Evolutionary conservation across 2,113 vertebrate genomes (phyloP), one percentile per base, ranked within the genome.

Genomic region (Muscicapa adusta): DNA sequence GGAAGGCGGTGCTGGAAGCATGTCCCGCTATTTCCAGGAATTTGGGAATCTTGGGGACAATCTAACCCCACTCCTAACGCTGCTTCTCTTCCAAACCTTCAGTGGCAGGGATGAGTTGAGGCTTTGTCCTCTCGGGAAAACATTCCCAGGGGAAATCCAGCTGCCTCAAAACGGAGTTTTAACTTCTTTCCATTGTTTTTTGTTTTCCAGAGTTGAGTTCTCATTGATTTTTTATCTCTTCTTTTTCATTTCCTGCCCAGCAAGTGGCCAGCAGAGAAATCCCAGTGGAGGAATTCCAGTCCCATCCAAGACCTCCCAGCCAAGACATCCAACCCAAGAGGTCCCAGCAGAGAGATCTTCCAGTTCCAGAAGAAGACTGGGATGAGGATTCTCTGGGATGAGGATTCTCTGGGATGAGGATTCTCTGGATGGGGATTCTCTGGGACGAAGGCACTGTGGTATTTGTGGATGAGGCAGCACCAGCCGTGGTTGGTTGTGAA

Each of bases 381-480:
- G 31, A 17, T 0, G 5, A 61, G 36, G 47, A 68, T 47, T 57
- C 85, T 63, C 58, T 13, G 75, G 8, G 7, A 56, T 74, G 42
- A 28, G 43, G 43, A 45, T 45, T 10, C 43, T 45, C 43, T 45
- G 43, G 43, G 43, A 43, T 43, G 42, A 42, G 42, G 16, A 42
- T 42, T 17, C 42, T 63, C 54, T 13, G 45, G 45, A 43, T 43
- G 43, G 18, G 43, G 43, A 43, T 43, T 18, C 43, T 63, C 58
- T 14, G 76, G 7, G 8, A 56, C 71, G 47, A 24, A 54, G 73
- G 24, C 11, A 50, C 45, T 4, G 16, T 5, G 3, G 13, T 24
- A 25, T 29, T 38, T 33, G 51, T 1, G 2, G 66, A 17, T 1
- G 1, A 68, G 9, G 54, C 40, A 67, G 67, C 3, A 1, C 65